A percentile compares a stretch with the other conserved stretches of the same genome.
These are phyloP conservation scores for Ataeniobius toweri DNA, from an alignment of 2,797 vertebrate species.

Conservation along the genomic window DNA sequence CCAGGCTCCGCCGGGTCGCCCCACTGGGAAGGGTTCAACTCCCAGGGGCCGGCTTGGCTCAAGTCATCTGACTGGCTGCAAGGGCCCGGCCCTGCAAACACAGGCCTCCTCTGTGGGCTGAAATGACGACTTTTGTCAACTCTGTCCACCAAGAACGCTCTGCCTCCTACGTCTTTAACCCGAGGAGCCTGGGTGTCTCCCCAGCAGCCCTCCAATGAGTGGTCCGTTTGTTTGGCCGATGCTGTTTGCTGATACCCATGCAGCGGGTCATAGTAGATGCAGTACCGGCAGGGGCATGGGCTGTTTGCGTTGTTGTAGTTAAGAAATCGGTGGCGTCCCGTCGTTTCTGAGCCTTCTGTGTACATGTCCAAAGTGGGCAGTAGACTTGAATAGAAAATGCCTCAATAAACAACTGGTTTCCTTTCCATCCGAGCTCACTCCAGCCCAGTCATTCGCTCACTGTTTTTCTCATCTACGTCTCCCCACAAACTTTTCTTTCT, in stretches of 20 bases:
- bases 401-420: slow-evolving; percentile 74
- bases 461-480: slow-evolving; percentile 84
- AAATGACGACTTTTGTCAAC: slow-evolving; percentile 57
- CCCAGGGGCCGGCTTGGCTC: slow-evolving; percentile 64
- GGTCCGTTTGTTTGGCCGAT: slow-evolving; percentile 55
- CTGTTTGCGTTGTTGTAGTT: slow-evolving; percentile 43
- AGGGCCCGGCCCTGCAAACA: slow-evolving; percentile 65
- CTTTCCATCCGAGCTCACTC: slow-evolving; percentile 66
- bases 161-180: slow-evolving; percentile 57
- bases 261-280: slow-evolving; percentile 58
- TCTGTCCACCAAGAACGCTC: slow-evolving; percentile 55
- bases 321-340: slow-evolving; percentile 65
- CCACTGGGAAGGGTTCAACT: slow-evolving; percentile 66
- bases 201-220: slow-evolving; percentile 56
- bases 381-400: slow-evolving; percentile 61
- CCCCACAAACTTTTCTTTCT: slow-evolving; percentile 75
- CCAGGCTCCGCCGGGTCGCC: slow-evolving; percentile 58
- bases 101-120: slow-evolving; percentile 77
- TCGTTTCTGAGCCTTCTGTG: slow-evolving; percentile 71
- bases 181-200: slow-evolving; percentile 60
- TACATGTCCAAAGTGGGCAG: slow-evolving; percentile 79
- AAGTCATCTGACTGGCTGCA: slow-evolving; percentile 54
- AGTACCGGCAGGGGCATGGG: slow-evolving; percentile 65
- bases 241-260: slow-evolving; percentile 37
- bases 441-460: slow-evolving; percentile 77